Base-by-base conservation (phyloP, 2,888 invertebrate species). In the Syrista parreyssii region DNA sequence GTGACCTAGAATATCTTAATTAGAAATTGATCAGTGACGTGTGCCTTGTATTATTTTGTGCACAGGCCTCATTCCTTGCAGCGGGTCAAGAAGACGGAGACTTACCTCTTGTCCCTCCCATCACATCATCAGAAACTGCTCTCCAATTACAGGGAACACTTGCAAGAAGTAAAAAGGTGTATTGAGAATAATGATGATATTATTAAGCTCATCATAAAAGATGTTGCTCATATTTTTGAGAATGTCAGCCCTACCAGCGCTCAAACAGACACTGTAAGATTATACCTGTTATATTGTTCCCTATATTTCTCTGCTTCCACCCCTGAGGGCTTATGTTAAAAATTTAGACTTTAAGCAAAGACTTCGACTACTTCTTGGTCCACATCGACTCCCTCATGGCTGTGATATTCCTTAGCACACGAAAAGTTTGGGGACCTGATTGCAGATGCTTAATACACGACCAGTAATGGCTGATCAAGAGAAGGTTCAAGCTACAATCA, bases 401-500 rank as follows among this genome's bases (percentile, higher is more conserved):
- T 71, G 4, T 33, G 32, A 71, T 32, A 71, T 12, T 33, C 31
- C 30, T 31, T 33, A 31, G 69, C 31, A 83, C 86, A 84, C 84
- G 84, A 84, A 86, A 89, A 84, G 86, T 86, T 86, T 86, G 87
- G 86, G 85, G 86, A 82, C 88, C 85, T 88, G 81, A 88, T 89
- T 89, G 83, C 87, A 89, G 89, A 88, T 87, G 79, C 81, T 88
- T 80, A 89, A 87, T 82, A 88, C 88, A 75, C 86, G 90, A 74
- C 91, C 91, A 80, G 88, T 90, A 79, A 84, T 91, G 88, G 90
- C 91, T 75, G 91, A 91, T 86, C 93, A 95, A 90, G 95, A 96
- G 86, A 96, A 98, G 93, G 97, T 99, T 68, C 97, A 98, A 91
- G 97, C 97, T 31, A 98, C 98, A 3, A 92, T 99, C 84, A 98